These are phyloP conservation scores for Eumacrocentrus americanus DNA, from an alignment of 2,888 invertebrate genomes.

Conservation along the genomic window DNA sequence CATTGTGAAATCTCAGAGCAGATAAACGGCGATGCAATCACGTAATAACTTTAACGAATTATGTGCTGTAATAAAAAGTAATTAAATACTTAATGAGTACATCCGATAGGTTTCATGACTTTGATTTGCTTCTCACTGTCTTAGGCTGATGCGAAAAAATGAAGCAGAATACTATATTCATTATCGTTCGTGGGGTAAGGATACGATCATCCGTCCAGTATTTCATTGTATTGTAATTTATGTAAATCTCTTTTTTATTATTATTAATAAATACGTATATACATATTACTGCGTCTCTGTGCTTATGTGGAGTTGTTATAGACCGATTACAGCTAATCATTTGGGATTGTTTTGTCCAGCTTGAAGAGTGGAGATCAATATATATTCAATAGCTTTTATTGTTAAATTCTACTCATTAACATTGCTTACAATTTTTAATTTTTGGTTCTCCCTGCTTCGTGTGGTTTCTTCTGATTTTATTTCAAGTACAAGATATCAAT, in stretches of 20 bases:
- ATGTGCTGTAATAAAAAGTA: too few relatives aligned
- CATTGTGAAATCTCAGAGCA: not conserved
- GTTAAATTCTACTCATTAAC: not conserved
- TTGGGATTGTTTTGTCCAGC: constrained; percentile 4
- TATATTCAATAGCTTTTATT: not conserved
- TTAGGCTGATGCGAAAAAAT: not conserved
- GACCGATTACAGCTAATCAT: not conserved
- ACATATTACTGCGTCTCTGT: constrained; percentile 10
- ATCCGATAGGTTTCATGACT: not conserved
- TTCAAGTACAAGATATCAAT: not conserved
- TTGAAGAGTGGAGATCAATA: not conserved
- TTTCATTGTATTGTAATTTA: constrained; percentile 55
- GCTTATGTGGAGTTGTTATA: constrained; percentile 14
- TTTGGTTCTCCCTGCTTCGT: constrained; percentile 2
- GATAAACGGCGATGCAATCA: not conserved
- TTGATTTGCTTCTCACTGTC: not conserved
- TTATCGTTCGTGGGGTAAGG: constrained; percentile 28
- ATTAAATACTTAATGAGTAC: too few relatives aligned
- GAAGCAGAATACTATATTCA: not conserved
- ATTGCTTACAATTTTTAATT: not conserved
- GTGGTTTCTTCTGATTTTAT: constrained; percentile 5
- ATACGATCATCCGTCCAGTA: constrained; percentile 47
- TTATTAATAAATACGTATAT: constrained; percentile 48
- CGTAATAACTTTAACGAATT: constrained; percentile 16
- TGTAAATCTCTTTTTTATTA: constrained; percentile 49